Percentiles rank a stretch among this genome's conserved stretches.
Evolutionary conservation across 2,888 invertebrate genomes (phyloP).

Genomic region (Temnothorax unifasciatus): DNA sequence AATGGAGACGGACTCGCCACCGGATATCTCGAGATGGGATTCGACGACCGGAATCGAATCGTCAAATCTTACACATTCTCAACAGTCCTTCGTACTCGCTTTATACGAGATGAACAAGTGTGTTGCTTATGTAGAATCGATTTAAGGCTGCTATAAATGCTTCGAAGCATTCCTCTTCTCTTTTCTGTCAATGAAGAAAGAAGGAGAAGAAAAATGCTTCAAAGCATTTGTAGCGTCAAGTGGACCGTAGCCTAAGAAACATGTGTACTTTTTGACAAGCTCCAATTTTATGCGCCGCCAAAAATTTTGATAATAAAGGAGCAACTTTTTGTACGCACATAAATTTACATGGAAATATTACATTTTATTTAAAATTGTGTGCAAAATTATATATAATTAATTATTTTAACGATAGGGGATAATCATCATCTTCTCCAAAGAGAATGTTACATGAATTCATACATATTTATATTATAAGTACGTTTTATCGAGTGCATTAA

Average conservation of each 20-base stretch:
- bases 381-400: neutral
- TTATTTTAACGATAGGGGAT: neutral
- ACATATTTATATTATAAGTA: neutral
- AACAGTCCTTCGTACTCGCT: neutral
- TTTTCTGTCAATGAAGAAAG: no score
- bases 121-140: no score
- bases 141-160: no score
- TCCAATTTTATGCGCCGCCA: neutral
- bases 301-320: neutral
- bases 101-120: neutral
- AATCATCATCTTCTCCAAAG: neutral
- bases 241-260: no score
- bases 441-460: neutral
- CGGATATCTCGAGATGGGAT: conserved; percentile 14
- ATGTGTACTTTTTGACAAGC: no score
- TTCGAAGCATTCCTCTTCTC: no score
- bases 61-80: neutral
- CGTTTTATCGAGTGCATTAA: neutral
- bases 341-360: neutral
- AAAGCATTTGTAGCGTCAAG: no score
- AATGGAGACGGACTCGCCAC: neutral
- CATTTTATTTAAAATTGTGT: neutral
- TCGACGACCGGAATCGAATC: neutral
- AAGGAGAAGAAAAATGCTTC: no score
- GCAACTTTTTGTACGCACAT: neutral